A percentile compares a stretch with the other conserved stretches of the same genome.
phyloP scores from a whole-genome alignment of 2,113 vertebrate species.

The Hydropotes inermis region DNA sequence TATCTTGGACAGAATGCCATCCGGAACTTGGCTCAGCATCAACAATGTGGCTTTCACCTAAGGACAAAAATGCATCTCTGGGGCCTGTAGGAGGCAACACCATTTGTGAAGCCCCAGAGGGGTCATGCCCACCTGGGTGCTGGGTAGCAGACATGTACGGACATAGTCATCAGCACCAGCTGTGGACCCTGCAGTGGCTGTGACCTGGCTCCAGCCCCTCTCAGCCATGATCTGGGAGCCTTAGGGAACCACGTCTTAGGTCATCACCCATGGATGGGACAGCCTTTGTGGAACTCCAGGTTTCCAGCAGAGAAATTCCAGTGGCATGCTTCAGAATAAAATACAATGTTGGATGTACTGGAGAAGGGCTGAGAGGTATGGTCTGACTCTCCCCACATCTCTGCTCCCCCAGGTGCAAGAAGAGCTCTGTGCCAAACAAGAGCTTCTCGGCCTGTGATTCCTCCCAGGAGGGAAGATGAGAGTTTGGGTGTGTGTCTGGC shows the following conservation, averaged over 20 bases:
- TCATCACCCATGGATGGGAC: background rate
- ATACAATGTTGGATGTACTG: background rate
- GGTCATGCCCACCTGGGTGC: too few relatives aligned
- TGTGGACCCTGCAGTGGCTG: background rate
- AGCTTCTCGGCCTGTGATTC: background rate
- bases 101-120: background rate
- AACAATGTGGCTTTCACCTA: background rate
- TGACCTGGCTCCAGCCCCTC: background rate
- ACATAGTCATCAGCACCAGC: rapidly evolving
- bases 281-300: background rate
- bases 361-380: too few relatives aligned
- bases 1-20: background rate
- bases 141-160: too few relatives aligned
- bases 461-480: background rate
- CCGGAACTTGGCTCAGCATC: background rate
- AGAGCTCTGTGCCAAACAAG: background rate
- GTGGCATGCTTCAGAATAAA: background rate
- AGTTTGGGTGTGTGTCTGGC: rapidly evolving
- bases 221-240: rapidly evolving
- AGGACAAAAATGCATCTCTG: background rate
- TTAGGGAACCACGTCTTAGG: background rate
- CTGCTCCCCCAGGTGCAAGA: background rate
- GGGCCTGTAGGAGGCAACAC: too few relatives aligned
- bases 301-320: background rate
- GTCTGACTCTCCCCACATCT: rapidly evolving